Conservation (phyloP, 2,888 invertebrate genomes). For the Nomada fabriciana region DNA sequence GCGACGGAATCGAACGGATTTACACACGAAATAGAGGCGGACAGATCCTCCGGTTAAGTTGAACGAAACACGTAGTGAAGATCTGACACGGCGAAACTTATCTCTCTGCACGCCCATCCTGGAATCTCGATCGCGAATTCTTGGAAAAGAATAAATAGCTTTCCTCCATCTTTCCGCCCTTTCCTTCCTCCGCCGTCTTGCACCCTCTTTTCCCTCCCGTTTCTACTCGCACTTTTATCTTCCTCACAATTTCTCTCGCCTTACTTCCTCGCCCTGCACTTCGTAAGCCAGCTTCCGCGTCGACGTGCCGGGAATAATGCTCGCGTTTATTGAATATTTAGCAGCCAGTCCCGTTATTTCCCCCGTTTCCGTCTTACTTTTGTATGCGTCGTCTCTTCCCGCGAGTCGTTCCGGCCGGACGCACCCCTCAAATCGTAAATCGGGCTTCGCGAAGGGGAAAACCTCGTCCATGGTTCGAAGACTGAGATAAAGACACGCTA, state of each 20-base stretch:
- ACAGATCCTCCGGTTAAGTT: slow-evolving; percentile 12
- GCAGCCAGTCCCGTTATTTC: slow-evolving; percentile 73
- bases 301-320: slow-evolving; percentile 83
- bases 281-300: slow-evolving; percentile 58
- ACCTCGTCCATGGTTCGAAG: slow-evolving; percentile 20
- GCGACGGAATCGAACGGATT: too few species aligned
- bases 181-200: not conserved
- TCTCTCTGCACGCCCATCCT: slow-evolving; percentile 20
- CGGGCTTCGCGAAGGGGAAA: slow-evolving; percentile 67
- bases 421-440: slow-evolving; percentile 79
- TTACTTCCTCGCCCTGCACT: slow-evolving; percentile 41
- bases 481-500: not conserved
- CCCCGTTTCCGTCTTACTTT: slow-evolving; percentile 51
- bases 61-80: slow-evolving; percentile 1
- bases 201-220: slow-evolving; percentile 4
- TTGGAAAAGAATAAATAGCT: slow-evolving; percentile 61
- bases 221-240: slow-evolving; percentile 14
- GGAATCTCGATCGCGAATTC: slow-evolving; percentile 60
- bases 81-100: slow-evolving; percentile 18
- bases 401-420: slow-evolving; percentile 70
- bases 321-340: slow-evolving; percentile 84
- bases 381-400: slow-evolving; percentile 21
- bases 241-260: slow-evolving; percentile 51
- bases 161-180: slow-evolving; percentile 4
- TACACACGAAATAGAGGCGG: not conserved